Conservation (phyloP, 2,797 vertebrate species). For the Spatula clypeata region DNA sequence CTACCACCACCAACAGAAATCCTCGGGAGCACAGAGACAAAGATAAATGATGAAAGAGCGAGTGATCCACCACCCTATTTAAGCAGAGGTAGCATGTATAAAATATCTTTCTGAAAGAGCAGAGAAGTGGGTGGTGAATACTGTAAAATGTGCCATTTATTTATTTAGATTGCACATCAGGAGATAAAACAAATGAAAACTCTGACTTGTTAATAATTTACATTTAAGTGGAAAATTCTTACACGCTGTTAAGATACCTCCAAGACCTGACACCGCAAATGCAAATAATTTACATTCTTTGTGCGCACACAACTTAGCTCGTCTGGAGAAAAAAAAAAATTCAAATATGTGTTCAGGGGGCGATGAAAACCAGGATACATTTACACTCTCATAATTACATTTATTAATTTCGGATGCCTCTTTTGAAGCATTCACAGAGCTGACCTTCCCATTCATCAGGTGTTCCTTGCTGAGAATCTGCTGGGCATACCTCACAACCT, state of each 20-base stretch:
- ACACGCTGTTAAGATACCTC: slow-evolving; percentile 85
- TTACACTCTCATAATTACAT: slow-evolving; percentile 50
- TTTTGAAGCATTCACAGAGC: slow-evolving; percentile 43
- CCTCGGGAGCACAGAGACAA: slow-evolving; percentile 61
- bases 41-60: slow-evolving; percentile 72
- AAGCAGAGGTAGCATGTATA: slow-evolving; percentile 64
- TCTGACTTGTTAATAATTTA: slow-evolving; percentile 89
- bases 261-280: slow-evolving; percentile 81
- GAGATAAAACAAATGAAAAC: slow-evolving; percentile 88
- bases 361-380: slow-evolving; percentile 51
- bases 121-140: slow-evolving; percentile 79
- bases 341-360: slow-evolving; percentile 55
- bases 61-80: slow-evolving; percentile 59
- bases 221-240: slow-evolving; percentile 86
- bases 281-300: slow-evolving; percentile 84
- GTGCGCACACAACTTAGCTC: slow-evolving; percentile 60
- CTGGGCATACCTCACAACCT: slow-evolving; percentile 75
- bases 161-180: slow-evolving; percentile 88
- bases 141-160: slow-evolving; percentile 82
- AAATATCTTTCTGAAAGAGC: slow-evolving; percentile 81
- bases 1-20: too few relatives aligned
- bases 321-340: slow-evolving; percentile 44
- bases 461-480: slow-evolving; percentile 78
- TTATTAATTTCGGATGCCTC: slow-evolving; percentile 60
- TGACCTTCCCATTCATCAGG: slow-evolving; percentile 81